Base-by-base conservation (phyloP, 2,888 invertebrate species). In the Orthonevra nobilis region DNA sequence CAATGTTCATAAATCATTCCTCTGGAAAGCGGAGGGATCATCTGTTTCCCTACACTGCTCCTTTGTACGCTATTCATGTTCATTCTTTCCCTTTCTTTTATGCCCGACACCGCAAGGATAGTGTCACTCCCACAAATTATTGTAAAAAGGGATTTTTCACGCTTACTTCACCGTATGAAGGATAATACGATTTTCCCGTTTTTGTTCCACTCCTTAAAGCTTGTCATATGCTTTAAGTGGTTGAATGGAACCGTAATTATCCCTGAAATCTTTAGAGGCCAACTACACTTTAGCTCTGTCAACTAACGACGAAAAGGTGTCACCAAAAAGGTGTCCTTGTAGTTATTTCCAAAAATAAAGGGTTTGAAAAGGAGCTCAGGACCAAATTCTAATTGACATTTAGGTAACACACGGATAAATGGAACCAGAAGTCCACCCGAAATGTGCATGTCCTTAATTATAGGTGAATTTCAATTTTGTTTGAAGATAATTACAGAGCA, bases 401-500 rank as follows among this genome's bases (percentile, higher is more conserved):
- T 58, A 9, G 34, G 26, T 36, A n/a, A 28, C 20, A 38, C 38
- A 36, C 14, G 54, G 54, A 34, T 44, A 54, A 19, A 12, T 48
- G 19, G 40, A 14, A 48, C 54, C 38, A 14, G 34, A n/a, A 50
- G 17, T 6, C 44, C 50, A 38, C 10, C 42, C 12, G 9, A 34
- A 44, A 23, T 60, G 26, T 64, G 52, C 75, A 70, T 64, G 70
- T 34, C 38, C 52, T 36, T 72, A 77, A 77, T 77, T 72, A 72
- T 34, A 72, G 58, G 46, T 48, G 26, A 77, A 64, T 72, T 72
- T 72, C 70, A 77, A 70, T 70, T 72, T 60, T 26, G 60, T 64
- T 64, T 66, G 54, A 60, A 48, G 70, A 60, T 72, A 77, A 77
- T 77, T 77, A 72, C 64, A 70, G 72, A 26, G 40, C 38, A 44